Conservation (phyloP, 2,888 invertebrate species). For the Pyralis farinalis region DNA sequence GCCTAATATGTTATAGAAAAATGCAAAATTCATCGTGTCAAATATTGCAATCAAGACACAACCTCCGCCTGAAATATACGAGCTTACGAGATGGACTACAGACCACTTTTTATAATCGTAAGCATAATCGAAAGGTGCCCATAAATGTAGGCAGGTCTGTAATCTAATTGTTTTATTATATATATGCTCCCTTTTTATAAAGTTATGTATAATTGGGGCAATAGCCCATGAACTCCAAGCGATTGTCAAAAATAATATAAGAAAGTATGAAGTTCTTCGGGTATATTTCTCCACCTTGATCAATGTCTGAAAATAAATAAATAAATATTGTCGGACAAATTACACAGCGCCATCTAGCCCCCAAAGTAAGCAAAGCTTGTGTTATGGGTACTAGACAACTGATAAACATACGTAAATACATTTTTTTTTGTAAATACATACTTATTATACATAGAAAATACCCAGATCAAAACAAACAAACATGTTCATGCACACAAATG, state of each 20-base stretch:
- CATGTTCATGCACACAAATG: too few species aligned
- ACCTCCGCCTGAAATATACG: neutral
- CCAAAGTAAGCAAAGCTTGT: too few species aligned
- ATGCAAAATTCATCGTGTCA: constrained; percentile 30
- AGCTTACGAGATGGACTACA: constrained; percentile 17
- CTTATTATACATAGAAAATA: too few species aligned
- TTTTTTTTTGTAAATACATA: too few species aligned
- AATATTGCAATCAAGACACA: constrained; percentile 23
- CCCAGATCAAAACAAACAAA: too few species aligned
- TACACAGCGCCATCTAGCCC: too few species aligned
- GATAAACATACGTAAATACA: too few species aligned
- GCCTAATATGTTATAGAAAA: constrained; percentile 36
- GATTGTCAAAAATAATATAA: constrained; percentile 16
- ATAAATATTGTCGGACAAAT: too few species aligned
- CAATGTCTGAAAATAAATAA: constrained; percentile 26
- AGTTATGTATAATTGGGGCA: constrained; percentile 27
- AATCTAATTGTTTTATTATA: constrained; percentile 27
- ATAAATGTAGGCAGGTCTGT: constrained; percentile 31
- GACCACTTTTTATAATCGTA: constrained; percentile 29
- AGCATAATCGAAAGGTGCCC: constrained; percentile 36
- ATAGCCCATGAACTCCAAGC: constrained; percentile 27
- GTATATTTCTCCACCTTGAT: constrained; percentile 25
- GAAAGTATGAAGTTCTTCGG: constrained; percentile 20
- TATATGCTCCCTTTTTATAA: constrained; percentile 23
- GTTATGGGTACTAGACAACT: too few species aligned